Evolutionary conservation across 2,888 invertebrate genomes (phyloP), one percentile per base, ranked within the genome.

Genomic region (Gryllus longicercus): DNA sequence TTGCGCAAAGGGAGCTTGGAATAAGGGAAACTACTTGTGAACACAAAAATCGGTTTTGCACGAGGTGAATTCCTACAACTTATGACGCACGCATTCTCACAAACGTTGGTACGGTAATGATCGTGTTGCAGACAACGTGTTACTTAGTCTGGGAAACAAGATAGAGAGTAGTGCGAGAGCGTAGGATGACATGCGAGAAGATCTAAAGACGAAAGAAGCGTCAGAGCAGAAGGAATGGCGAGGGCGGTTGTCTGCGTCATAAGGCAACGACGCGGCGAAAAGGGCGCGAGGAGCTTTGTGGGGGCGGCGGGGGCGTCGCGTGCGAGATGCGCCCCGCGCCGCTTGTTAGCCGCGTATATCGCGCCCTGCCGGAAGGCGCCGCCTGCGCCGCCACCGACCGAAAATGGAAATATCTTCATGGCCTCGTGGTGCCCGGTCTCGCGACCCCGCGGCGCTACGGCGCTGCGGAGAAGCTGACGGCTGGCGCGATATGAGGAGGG

Each of bases 271-370:
- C 38, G 38, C 38, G 38, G 38, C 38, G 1, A 8, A 38, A 38
- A 8, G 38, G 38, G 38, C 38, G 38, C 8, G 38, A n/a, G 38
- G 38, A 38, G 38, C 1, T 38, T 38, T 10, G 38, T 8, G 63
- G 16, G n/a, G 63, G 63, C 14, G 63, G 10, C 16, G 63, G n/a
- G n/a, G n/a, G 14, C 63, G 63, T 63, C 63, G 63, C 63, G 63
- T 63, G 63, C 63, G n/a, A 14, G 63, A 18, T n/a, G 63, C 63
- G 63, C 63, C 63, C 14, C 63, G 63, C 63, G 63, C 63, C 63
- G 63, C 63, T 63, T 63, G 63, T 63, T 63, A 63, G 63, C 63
- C 63, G 63, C 63, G 63, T 63, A n/a, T 14, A 63, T 63, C n/a
- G 63, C n/a, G 16, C 63, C 16, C 63, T n/a, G n/a, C 16, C 63